Base-by-base conservation (phyloP, 2,113 vertebrate genomes). In the Mungos mungo region DNA sequence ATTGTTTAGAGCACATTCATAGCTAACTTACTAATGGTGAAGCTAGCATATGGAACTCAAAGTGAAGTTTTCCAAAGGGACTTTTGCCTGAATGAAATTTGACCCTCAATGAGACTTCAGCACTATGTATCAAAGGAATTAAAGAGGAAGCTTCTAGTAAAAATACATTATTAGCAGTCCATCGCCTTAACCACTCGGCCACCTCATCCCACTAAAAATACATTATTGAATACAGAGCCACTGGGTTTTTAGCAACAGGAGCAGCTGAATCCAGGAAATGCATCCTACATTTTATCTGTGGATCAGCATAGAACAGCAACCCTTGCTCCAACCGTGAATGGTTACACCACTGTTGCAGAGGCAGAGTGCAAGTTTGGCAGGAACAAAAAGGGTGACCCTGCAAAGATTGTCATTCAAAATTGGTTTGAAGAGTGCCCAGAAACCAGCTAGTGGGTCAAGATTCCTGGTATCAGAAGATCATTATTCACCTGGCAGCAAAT, bases 401-500 rank as follows among this genome's bases (percentile, higher is more conserved):
- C 19, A 50, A 96, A 85, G 5, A 18, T 54, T 63, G 21, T 41
- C 72, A 86, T 63, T 96, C 31, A 82, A 68, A 88, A 88, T 27
- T 54, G 4, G 63, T 41, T 88, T 77, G 29, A 97, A 91, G 66
- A 14, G 77, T 72, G 7, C 6, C 27, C 19, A n/a, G 33, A n/a
- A 88, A n/a, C 5, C 4, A 23, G 38, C 38, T 52, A 65, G 12
- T 1, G 10, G 18, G 29, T 74, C 13, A 2, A 2, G 79, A 88
- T 12, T 95, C 47, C 29, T 88, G n/a, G 16, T 93, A 45, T 60
- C 7, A 41, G 47, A 12, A 92, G 50, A 95, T 52, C 16, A 77
- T 82, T 96, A 89, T 79, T 96, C 35, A 71, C 68, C 77, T 79
- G 38, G 52, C 52, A 85, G 35, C 60, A 85, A 92, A 87, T 92